Conservation (phyloP, 2,888 invertebrate genomes). For the Ectemnius cavifrons region DNA sequence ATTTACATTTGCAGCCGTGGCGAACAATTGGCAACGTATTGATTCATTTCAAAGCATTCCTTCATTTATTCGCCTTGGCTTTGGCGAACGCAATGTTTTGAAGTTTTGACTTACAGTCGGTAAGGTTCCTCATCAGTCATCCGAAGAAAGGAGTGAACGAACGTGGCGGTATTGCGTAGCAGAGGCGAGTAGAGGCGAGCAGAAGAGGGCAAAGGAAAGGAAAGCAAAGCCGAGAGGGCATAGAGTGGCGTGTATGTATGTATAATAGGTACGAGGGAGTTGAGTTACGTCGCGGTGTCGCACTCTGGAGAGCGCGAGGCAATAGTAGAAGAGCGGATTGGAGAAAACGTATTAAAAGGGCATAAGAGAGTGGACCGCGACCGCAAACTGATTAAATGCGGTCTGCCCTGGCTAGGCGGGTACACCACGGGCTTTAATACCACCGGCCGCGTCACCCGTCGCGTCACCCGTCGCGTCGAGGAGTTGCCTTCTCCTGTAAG, state of each 20-base stretch:
- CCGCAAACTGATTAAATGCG: constrained; percentile 77
- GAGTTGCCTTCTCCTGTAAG: no score
- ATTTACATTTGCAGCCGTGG: no score
- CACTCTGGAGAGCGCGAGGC: constrained; percentile 22
- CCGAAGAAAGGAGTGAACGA: constrained; percentile 38
- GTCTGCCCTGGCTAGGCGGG: constrained; percentile 56
- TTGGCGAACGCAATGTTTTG: no score
- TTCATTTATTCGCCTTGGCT: no score
- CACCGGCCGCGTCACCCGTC: constrained; percentile 1
- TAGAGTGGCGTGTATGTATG: no score
- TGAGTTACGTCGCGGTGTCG: constrained; percentile 64
- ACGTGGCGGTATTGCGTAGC: constrained; percentile 44
- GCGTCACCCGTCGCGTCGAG: no score
- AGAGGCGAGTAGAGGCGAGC: background rate
- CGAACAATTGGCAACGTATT: no score
- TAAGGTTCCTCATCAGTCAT: constrained; percentile 19
- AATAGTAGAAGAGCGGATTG: no score
- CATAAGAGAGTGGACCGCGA: constrained; percentile 66
- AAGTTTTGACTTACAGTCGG: no score
- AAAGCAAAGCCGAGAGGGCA: no score
- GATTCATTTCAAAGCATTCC: no score
- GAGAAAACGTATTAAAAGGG: constrained; percentile 65
- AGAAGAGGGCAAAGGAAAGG: no score
- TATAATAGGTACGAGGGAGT: constrained; percentile 52
- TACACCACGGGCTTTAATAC: constrained; percentile 38